Evolutionary conservation across 2,888 invertebrate species (phyloP), one percentile per base, ranked within the genome.

Genomic region (Drosophila paracracens): DNA sequence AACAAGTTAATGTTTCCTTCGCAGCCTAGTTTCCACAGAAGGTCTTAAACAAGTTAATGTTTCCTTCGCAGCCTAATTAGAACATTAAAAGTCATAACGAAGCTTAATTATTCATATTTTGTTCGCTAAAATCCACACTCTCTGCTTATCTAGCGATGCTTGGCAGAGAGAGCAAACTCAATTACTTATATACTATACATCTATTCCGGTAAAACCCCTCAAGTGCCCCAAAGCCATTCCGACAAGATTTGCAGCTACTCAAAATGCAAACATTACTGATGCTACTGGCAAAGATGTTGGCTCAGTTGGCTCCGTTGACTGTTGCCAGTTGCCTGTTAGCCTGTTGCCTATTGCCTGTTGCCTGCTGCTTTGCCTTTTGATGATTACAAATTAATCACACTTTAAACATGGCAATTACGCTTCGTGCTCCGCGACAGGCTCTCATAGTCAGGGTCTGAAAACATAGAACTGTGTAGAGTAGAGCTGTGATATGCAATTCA

Each of bases 341-440:
- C 52, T 69, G 63, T 36, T 54, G 50, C 53, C 62, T 60, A 63
- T 43, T 72, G 73, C 11, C 33, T 53, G 53, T 35, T 61, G 43
- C 13, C 59, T 57, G 63, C 61, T 73, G 73, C 31, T 65, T 70
- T 65, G 77, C 85, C 82, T 88, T 82, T 83, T 84, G 86, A 88
- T 87, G 87, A 87, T 87, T 87, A 88, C 87, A 88, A 88, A 88
- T 88, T 88, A 88, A 88, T 88, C 87, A 88, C 87, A 88, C 87
- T 88, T 88, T 87, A 88, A 88, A 88, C 88, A 88, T 88, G 88
- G 86, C 88, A 88, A 88, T 88, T 88, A 88, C 84, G 80, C 75
- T 59, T 36, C 79, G 68, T 69, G 66, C 76, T 48, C 65, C 65
- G 74, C 74, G 70, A 68, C 76, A 78, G 78, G 62, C 69, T 50